Evolutionary conservation across 1,140 invertebrate species (phyloP).

Genomic region (Bicyclus anynana): DNA sequence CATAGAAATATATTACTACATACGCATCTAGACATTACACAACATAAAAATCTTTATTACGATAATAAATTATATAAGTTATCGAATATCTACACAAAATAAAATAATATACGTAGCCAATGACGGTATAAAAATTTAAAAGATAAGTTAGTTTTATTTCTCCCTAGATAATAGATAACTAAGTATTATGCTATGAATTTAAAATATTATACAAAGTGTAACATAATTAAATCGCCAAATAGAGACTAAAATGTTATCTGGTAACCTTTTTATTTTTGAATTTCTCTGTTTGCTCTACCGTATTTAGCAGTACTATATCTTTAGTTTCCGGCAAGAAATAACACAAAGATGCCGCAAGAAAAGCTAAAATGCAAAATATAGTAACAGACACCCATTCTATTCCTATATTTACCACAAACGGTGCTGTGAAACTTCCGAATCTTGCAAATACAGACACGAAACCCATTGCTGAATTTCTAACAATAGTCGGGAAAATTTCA

Average conservation of each 20-base stretch:
- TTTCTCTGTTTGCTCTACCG: conserved; percentile 48
- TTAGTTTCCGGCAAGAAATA: conserved; percentile 60
- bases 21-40: no score
- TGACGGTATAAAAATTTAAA: no score
- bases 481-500: conserved; percentile 83
- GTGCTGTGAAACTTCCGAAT: conserved; percentile 82
- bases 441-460: conserved; percentile 79
- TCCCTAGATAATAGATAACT: no score
- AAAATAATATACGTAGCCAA: no score
- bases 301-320: conserved; percentile 49
- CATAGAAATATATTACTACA: no score
- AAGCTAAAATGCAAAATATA: conserved; percentile 50
- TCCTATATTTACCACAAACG: conserved; percentile 79
- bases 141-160: no score
- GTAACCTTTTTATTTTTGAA: not conserved
- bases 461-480: conserved; percentile 82
- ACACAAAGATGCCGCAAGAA: conserved; percentile 46
- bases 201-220: no score
- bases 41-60: no score
- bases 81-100: no score
- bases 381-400: conserved; percentile 53
- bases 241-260: not conserved
- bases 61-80: no score
- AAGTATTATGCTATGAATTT: no score
- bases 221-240: no score